A percentile compares a stretch with the other conserved stretches of the same genome.
Conservation (phyloP, 2,888 invertebrate genomes). For the Phymatocera aterrima region DNA sequence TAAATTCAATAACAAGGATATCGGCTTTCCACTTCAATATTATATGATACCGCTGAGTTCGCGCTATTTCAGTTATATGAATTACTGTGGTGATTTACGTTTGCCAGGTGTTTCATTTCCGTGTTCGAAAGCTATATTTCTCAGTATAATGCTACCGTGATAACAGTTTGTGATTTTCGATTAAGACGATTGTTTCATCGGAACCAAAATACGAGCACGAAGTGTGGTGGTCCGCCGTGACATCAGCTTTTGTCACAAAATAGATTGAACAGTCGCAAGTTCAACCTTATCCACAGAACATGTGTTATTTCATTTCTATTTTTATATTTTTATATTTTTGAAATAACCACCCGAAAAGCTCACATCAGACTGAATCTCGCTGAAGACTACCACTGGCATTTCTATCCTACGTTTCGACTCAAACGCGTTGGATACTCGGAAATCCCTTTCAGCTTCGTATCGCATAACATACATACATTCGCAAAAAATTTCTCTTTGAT, state of each 20-base stretch:
- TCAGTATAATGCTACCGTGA: conserved; percentile 9
- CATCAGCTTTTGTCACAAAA: background rate
- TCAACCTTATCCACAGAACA: background rate
- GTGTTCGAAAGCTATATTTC: conserved; percentile 22
- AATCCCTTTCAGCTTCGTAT: conserved; percentile 35
- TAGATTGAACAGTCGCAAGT: background rate
- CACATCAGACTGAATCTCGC: background rate
- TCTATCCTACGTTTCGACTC: conserved; percentile 23
- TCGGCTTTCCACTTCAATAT: conserved; percentile 33
- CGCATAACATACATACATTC: conserved; percentile 25
- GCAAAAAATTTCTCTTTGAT: conserved; percentile 32
- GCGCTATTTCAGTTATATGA: conserved; percentile 34
- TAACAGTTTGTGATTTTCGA: background rate
- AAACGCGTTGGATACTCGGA: conserved; percentile 10
- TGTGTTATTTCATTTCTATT: background rate
- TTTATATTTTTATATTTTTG: background rate
- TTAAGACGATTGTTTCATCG: background rate
- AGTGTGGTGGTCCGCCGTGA: background rate
- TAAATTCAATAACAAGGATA: conserved; percentile 35
- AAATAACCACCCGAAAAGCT: background rate
- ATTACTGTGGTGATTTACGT: conserved; percentile 39
- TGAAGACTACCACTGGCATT: conserved; percentile 31
- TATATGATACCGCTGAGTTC: conserved; percentile 35
- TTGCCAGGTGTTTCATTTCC: conserved; percentile 40
- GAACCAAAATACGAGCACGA: background rate